Conservation (phyloP, 2,113 vertebrate species). For the Gopherus flavomarginatus region DNA sequence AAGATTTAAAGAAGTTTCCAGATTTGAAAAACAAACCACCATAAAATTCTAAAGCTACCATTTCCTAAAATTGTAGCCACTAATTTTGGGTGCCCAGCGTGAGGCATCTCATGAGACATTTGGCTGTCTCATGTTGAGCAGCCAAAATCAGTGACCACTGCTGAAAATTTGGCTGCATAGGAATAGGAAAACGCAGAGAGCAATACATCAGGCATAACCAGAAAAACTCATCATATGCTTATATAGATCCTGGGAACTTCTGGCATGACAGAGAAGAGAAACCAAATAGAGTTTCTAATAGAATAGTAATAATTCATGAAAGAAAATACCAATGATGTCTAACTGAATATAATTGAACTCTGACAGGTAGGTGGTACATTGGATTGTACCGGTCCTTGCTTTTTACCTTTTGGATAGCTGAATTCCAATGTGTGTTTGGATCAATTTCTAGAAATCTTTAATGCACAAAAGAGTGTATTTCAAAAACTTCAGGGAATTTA, state of each 20-base stretch:
- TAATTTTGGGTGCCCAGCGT: not conserved
- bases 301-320: not conserved
- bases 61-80: not conserved
- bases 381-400: not conserved
- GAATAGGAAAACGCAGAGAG: not conserved
- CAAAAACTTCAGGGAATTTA: slow-evolving; percentile 7
- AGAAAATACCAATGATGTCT: not conserved
- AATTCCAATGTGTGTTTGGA: not conserved
- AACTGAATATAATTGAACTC: not conserved
- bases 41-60: not conserved
- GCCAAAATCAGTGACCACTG: not conserved
- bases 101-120: not conserved
- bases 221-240: not conserved
- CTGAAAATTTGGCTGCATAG: not conserved
- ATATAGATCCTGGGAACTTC: not conserved
- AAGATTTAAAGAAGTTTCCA: not conserved
- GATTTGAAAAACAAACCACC: not conserved
- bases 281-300: not conserved
- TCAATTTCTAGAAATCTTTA: not conserved
- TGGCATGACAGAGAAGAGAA: not conserved
- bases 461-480: not conserved
- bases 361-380: not conserved
- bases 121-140: not conserved
- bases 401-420: not conserved
- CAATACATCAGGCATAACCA: not conserved